A percentile compares a stretch with the other conserved stretches of the same genome.
Conservation (phyloP, 2,888 invertebrate genomes). For the Drosophila kambysellisi region DNA sequence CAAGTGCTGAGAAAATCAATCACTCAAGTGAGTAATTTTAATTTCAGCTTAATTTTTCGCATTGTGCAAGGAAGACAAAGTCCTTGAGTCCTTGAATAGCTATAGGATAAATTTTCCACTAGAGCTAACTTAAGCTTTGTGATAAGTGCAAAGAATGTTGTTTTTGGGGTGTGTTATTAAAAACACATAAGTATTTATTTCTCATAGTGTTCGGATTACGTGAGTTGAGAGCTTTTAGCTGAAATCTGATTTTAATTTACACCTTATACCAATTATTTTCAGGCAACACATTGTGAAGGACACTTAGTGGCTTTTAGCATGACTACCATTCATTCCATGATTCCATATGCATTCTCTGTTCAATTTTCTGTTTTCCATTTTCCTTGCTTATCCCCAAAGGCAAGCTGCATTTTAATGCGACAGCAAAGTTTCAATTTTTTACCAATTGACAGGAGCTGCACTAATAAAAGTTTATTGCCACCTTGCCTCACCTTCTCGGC, state of each 20-base stretch:
- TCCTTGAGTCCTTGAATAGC: neutral
- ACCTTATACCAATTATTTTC: neutral
- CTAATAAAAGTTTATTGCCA: slow-evolving; percentile 57
- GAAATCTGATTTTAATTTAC: neutral
- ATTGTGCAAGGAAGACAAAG: slow-evolving; percentile 1
- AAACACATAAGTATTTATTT: neutral
- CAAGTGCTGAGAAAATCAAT: slow-evolving; percentile 9
- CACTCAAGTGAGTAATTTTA: slow-evolving; percentile 38
- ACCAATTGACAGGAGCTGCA: slow-evolving; percentile 47
- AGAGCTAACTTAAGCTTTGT: neutral
- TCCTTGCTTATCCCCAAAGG: slow-evolving; percentile 4
- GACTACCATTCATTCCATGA: neutral
- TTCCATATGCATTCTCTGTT: neutral
- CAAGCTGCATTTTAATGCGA: slow-evolving; percentile 27
- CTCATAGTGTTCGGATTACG: neutral
- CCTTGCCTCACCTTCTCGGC: neutral
- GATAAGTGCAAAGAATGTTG: neutral
- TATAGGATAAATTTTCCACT: neutral
- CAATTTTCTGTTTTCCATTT: neutral
- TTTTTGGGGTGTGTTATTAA: neutral
- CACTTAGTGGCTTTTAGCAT: neutral
- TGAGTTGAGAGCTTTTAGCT: neutral
- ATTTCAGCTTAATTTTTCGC: slow-evolving; percentile 20
- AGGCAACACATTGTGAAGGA: neutral
- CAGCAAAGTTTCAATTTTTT: slow-evolving; percentile 40